phyloP scores from a whole-genome alignment of 2,888 invertebrate genomes.

The Digitonthophagus gazella region DNA sequence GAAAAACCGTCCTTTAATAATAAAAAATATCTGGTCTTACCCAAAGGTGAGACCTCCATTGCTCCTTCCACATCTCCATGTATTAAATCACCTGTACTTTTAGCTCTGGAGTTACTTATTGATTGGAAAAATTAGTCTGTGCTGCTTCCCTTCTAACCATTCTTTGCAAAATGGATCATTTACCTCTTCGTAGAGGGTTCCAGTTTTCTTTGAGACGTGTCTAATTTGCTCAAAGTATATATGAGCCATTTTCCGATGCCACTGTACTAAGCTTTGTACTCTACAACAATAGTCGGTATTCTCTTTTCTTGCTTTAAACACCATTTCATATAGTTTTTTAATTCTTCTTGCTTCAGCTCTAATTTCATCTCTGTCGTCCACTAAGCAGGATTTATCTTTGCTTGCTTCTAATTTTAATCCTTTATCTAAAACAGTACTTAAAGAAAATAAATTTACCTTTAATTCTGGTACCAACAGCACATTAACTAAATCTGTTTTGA shows the following conservation, averaged over 20 bases:
- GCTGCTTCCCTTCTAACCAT: slow-evolving; percentile 19
- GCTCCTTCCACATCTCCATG: slow-evolving; percentile 19
- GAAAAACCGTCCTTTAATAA: slow-evolving; percentile 31
- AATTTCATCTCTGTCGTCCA: not conserved
- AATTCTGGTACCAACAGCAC: slow-evolving; percentile 28
- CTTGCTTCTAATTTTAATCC: slow-evolving; percentile 22
- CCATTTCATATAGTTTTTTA: slow-evolving; percentile 9
- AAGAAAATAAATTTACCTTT: slow-evolving; percentile 27
- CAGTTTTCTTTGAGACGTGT: slow-evolving; percentile 12
- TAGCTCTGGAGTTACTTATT: not conserved
- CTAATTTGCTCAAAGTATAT: slow-evolving; percentile 20
- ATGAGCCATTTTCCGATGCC: slow-evolving; percentile 22
- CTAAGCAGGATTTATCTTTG: slow-evolving; percentile 21
- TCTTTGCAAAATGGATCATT: slow-evolving; percentile 14
- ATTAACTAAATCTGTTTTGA: slow-evolving; percentile 24
- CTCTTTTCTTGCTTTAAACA: not conserved
- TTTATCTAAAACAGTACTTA: slow-evolving; percentile 26
- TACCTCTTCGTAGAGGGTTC: slow-evolving; percentile 1
- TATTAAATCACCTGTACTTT: slow-evolving; percentile 4
- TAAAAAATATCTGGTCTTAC: slow-evolving; percentile 20
- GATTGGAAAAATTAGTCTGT: not conserved
- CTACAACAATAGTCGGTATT: not conserved
- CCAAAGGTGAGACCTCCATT: slow-evolving; percentile 1
- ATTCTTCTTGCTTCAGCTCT: not conserved
- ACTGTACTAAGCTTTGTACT: not conserved